Base-by-base conservation (phyloP, 2,888 invertebrate genomes). In the Graphium colonna region DNA sequence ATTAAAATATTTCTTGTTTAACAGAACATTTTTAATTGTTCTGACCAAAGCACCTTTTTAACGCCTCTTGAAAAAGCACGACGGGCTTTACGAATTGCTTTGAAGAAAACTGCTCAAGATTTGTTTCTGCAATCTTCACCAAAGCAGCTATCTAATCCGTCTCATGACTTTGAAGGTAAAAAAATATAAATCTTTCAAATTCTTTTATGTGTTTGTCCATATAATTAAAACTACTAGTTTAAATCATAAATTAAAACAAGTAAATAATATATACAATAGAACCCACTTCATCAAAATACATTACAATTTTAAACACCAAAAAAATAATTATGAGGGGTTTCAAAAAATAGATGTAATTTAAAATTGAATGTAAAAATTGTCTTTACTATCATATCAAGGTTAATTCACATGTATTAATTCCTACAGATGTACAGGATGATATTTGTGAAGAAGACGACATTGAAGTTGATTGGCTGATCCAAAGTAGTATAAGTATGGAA, bases 31-130 rank as follows among this genome's bases (percentile, higher is more conserved):
- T 76, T 66, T 54, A 69, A 61, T 50, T 75, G 67, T 65, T 57
- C 67, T 46, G 84, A 84, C 33, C 79, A 81, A 55, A 57, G 71
- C 36, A 59, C 75, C 10, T 75, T 69, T 57, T 59, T 91, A 57
- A 86, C 78, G 62, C 91, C 77, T 40, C 77, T 82, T 62, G 88
- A 81, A 77, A 90, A 83, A 73, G 91, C 80, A 50, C 87, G 84
- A 44, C 83, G 69, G 62, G 88, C 82, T 63, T 77, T 80, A 57
- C 79, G 65, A 52, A 69, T 73, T 60, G 91, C 83, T 60, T 73
- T 87, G 53, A 82, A 75, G 66, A 85, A 79, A 69, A 90, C 83
- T 54, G 75, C 84, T 10, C 79, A 84, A 60, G 78, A 90, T 62
- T 66, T 84, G 44, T 76, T 70, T 56, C 66, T 74, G 16, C 75